Base-by-base conservation (phyloP, 1,140 invertebrate species). In the Chrysoperla carnea region DNA sequence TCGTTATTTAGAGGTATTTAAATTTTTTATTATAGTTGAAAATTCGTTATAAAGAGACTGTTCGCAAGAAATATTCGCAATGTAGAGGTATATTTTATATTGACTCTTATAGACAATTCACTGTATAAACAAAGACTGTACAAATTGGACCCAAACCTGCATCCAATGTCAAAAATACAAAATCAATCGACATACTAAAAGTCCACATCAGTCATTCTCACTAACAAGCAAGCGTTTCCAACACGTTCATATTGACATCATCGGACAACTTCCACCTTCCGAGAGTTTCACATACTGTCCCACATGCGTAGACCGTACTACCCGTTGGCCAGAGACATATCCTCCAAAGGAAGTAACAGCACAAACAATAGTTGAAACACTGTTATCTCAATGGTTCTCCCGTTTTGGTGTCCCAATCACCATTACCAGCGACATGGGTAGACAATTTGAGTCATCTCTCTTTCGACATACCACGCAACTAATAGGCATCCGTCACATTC, bases 221-320 rank as follows among this genome's bases (percentile, higher is more conserved):
- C 23, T 48, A 13, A 17, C 46, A 11, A 46, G 46, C 31, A 6
- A 33, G 8, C 33, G 47, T 0, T 56, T 56, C 46, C 44, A 53
- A 33, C 55, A 60, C 37, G 40, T 65, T 1, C 53, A 68, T 45
- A 40, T 67, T 0, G 63, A 63, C 48, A 48, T 66, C 6, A 51
- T 66, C 8, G 57, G 58, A 11, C 64, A 59, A 1, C 46, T 66
- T 15, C 53, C 57, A 15, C 4, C 23, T 45, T 39, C 14, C 15
- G 39, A 33, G 29, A 55, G 47, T 7, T 50, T 23, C 36, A 35
- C 13, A 9, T 64, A 61, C 41, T 48, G 47, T 13, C 47, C 66
- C 4, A 63, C 58, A 1, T 42, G 41, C 1, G 52, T 62, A 11
- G 55, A 64, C 42, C 36, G 55, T 11, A 62, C 49, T 43, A 58